Conservation (phyloP, 1,140 invertebrate genomes). For the Brachionus angularis region DNA sequence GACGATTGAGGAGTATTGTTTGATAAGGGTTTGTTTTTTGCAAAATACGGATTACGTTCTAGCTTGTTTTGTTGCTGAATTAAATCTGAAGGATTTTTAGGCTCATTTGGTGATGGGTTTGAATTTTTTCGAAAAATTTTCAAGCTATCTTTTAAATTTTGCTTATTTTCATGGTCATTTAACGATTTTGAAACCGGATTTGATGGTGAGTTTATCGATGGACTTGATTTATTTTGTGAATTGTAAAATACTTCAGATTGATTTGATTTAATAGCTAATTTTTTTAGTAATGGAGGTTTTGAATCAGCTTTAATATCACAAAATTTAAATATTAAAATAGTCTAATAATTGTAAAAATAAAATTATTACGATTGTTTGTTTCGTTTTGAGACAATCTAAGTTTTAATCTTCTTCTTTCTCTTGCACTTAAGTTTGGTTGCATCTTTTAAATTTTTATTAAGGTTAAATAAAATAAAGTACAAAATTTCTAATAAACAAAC, state of each 20-base stretch:
- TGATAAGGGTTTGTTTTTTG: slow-evolving; percentile 4
- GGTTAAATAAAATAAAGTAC: not conserved
- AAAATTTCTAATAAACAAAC: not conserved
- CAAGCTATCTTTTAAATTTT: slow-evolving; percentile 17
- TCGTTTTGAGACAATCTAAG: slow-evolving; percentile 20
- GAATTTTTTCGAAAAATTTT: slow-evolving; percentile 32
- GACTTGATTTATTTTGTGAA: not conserved
- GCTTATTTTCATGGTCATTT: not conserved
- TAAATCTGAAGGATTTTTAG: not conserved
- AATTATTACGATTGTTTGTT: not conserved
- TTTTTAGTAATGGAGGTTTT: not conserved
- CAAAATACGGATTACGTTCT: slow-evolving; percentile 28
- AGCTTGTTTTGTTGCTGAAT: slow-evolving; percentile 18
- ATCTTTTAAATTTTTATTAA: not conserved
- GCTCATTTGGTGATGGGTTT: not conserved
- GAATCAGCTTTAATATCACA: not conserved
- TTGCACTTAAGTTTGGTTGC: not conserved
- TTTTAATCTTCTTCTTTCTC: slow-evolving; percentile 18
- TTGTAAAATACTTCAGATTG: not conserved
- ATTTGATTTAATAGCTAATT: not conserved
- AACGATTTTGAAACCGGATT: not conserved
- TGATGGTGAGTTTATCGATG: not conserved
- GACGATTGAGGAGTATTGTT: no score
- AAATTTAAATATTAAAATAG: not conserved
- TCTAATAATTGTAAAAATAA: not conserved